Conservation (phyloP, 2,797 vertebrate species). For the Schizopygopsis malacanthus region DNA sequence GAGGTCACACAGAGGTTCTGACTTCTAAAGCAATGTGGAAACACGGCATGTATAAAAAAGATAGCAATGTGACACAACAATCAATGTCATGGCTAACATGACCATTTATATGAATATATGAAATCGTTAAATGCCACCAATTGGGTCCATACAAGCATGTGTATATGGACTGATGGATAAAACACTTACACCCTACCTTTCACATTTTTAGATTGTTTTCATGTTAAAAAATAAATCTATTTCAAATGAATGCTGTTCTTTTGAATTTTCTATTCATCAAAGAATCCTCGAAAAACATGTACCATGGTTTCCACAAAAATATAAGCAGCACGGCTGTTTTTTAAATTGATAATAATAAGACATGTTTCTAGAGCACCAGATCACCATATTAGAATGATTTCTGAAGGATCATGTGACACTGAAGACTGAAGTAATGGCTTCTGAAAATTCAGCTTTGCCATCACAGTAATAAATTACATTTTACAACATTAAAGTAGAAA, state of each 20-base stretch:
- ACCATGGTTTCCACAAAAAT: background rate
- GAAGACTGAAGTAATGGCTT: background rate
- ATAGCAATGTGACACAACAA: background rate
- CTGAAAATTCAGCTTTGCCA: background rate
- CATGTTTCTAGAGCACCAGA: background rate
- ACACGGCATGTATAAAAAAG: background rate
- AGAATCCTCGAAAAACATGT: background rate
- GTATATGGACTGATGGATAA: background rate
- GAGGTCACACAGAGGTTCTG: slow-evolving; percentile 39
- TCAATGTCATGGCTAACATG: slow-evolving; percentile 13
- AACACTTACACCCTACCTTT: no score
- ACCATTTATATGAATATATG: background rate
- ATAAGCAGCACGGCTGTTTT: background rate
- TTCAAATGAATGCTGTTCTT: background rate
- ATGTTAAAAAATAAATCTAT: background rate
- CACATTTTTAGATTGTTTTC: no score
- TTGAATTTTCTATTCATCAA: background rate
- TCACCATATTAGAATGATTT: background rate
- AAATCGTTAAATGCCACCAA: background rate
- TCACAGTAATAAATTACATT: background rate
- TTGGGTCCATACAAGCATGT: background rate
- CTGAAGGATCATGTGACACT: background rate
- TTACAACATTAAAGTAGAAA: background rate
- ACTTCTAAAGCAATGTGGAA: background rate
- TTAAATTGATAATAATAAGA: background rate